Evolutionary conservation across 2,888 invertebrate genomes (phyloP).

Genomic region (Mesorhabditis spiculigera): DNA sequence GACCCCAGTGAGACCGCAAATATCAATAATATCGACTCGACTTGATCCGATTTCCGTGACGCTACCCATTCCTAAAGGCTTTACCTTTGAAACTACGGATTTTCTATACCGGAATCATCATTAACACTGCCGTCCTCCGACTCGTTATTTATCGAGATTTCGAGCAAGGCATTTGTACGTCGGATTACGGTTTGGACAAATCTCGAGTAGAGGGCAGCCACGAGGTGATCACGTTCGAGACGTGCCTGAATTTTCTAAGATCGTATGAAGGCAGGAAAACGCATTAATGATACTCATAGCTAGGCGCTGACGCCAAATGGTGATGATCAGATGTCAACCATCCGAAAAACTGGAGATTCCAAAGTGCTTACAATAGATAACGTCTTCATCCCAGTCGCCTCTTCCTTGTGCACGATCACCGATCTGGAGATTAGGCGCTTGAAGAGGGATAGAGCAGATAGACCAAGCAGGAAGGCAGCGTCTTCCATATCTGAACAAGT

Average conservation of each 20-base stretch:
- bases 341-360: no score
- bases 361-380: not conserved
- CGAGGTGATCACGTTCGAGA: not conserved
- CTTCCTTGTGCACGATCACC: slow-evolving; percentile 1
- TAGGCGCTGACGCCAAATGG: no score
- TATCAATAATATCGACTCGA: not conserved
- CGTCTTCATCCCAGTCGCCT: slow-evolving; percentile 1
- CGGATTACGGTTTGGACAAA: not conserved
- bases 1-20: not conserved
- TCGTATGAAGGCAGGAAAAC: no score
- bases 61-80: slow-evolving; percentile 2
- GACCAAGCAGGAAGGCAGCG: slow-evolving; percentile 3
- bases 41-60: not conserved
- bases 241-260: not conserved
- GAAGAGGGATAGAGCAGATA: slow-evolving; percentile 1
- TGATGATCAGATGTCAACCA: no score
- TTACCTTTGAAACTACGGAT: not conserved
- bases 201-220: not conserved
- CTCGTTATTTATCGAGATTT: not conserved
- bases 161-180: slow-evolving; percentile 4
- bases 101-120: slow-evolving; percentile 2
- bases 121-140: not conserved
- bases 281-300: no score
- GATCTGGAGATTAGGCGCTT: not conserved
- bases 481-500: not conserved